Evolutionary conservation across 2,113 vertebrate species (phyloP), one percentile per base, ranked within the genome.

Genomic region (Acanthisitta chloris): DNA sequence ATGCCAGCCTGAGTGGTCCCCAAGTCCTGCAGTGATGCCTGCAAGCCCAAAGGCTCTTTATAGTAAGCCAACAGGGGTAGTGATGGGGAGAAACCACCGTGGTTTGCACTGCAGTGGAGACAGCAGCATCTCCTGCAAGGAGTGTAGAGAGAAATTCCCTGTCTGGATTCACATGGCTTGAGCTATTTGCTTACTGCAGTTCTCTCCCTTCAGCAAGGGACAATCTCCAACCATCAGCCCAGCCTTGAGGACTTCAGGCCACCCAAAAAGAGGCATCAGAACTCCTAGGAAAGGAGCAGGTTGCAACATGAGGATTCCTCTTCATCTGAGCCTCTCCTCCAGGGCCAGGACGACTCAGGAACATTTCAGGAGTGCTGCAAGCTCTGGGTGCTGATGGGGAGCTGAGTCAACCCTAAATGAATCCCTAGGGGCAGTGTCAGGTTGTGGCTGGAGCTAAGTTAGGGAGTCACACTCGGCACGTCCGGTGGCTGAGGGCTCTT

Each of bases 311-410:
- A 93, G 90, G 76, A 84, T 88, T 93, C 59, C 25, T 92, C 45
- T 61, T 86, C 55, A 23, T 64, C 49, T 14, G 49, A 78, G 80
- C 28, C 20, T 9, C 67, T 74, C 54, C 23, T 77, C 29, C 49
- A 62, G 58, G 58, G 51, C 29, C 42, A 73, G 71, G 42, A 89
- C 4, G 5, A 33, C 72, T 29, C 3, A 4, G 61, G 87, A 65
- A 90, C 76, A 86, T 95, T 96, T 94, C 71, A 51, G 64, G 38
- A 88, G 79, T 81, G 90, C 81, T 93, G 81, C 71, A 93, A 65
- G 38, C 66, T 85, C 46, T 54, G 0, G 3, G 46, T 92, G 92
- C 81, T 94, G 82, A 81, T 92, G 76, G 1, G 3, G 82, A 90
- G 82, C 82, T 88, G 79, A 80, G 78, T 64, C 67, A 92, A 62